phyloP scores from a whole-genome alignment of 2,888 invertebrate species.

The Mycalesis mineus region DNA sequence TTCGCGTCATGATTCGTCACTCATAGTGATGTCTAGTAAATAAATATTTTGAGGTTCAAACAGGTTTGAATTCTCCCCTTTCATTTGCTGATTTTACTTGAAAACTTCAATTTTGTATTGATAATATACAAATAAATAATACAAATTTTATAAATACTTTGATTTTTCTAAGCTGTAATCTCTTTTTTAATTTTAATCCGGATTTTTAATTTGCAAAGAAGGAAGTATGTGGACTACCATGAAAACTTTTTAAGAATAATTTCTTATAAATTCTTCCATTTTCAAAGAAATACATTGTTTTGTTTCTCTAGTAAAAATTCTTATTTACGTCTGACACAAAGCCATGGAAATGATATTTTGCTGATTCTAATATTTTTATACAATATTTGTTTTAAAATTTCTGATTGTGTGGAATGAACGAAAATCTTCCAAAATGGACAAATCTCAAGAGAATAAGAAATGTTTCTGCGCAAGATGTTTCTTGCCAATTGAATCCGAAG shows the following conservation, averaged over 20 bases:
- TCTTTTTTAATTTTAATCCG: too few relatives aligned
- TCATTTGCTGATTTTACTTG: too few relatives aligned
- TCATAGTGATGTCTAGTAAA: conserved; percentile 30
- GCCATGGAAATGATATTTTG: conserved; percentile 45
- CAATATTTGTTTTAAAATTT: conserved; percentile 14
- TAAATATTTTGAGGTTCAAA: not conserved
- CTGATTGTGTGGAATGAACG: not conserved
- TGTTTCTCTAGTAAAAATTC: conserved; percentile 32
- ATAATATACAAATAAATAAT: too few relatives aligned
- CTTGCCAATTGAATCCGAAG: conserved; percentile 53
- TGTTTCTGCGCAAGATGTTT: conserved; percentile 68
- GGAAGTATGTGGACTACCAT: not conserved
- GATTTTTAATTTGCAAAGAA: not conserved
- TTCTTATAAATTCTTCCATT: conserved; percentile 1
- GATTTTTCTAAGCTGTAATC: too few relatives aligned
- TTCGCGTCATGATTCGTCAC: conserved; percentile 30
- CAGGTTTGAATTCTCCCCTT: not conserved
- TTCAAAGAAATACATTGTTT: conserved; percentile 31
- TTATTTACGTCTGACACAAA: conserved; percentile 43
- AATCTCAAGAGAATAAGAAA: conserved; percentile 56
- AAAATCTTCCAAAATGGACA: conserved; percentile 44
- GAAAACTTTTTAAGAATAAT: not conserved
- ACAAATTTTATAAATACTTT: too few relatives aligned
- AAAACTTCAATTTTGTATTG: too few relatives aligned
- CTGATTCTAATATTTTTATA: conserved; percentile 36